Evolutionary conservation across 2,888 invertebrate species (phyloP).

Genomic region (Steinernema scapterisci): DNA sequence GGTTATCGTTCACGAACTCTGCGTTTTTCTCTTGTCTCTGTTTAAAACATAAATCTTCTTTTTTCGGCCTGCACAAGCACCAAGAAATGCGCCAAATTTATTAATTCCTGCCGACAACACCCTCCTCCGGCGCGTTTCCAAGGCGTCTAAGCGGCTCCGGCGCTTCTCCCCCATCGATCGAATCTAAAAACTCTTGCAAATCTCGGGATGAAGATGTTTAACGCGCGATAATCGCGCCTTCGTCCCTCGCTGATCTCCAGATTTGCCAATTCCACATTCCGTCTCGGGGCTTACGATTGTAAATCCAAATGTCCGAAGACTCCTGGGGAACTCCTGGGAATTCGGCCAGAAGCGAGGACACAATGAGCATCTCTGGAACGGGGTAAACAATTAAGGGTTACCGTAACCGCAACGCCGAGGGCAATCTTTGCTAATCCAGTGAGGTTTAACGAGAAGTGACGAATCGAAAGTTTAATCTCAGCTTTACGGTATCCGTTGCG

Average conservation of each 20-base stretch:
- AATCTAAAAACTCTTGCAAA: slow-evolving; percentile 3
- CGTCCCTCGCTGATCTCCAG: slow-evolving; percentile 24
- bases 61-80: background rate
- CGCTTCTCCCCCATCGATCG: slow-evolving; percentile 1
- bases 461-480: slow-evolving; percentile 28
- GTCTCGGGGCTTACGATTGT: background rate
- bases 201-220: background rate
- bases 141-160: background rate
- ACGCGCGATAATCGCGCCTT: slow-evolving; percentile 9
- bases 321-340: too few species aligned
- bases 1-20: too few species aligned
- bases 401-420: background rate
- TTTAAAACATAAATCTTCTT: too few species aligned
- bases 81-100: background rate
- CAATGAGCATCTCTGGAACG: background rate
- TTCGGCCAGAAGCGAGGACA: background rate
- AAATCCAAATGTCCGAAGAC: too few species aligned
- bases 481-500: slow-evolving; percentile 30
- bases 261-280: background rate
- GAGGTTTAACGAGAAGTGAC: slow-evolving; percentile 9
- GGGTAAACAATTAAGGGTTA: background rate
- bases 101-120: background rate
- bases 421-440: background rate
- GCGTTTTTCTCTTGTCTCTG: too few species aligned
- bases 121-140: slow-evolving; percentile 18